These are phyloP conservation scores for Pseudopleuronectes americanus DNA, from an alignment of 2,797 vertebrate genomes.

Conservation along the genomic window DNA sequence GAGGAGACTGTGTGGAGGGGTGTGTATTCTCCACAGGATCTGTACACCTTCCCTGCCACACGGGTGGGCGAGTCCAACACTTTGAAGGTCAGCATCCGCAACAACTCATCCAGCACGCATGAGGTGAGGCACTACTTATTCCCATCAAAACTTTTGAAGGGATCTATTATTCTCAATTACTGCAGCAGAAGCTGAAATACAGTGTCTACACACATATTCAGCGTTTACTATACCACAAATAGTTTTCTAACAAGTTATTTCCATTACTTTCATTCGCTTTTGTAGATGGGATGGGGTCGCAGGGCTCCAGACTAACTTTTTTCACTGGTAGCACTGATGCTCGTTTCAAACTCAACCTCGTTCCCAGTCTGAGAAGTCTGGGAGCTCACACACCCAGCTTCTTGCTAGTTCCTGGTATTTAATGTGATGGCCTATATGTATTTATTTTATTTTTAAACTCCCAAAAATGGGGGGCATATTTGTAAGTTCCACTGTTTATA, in stretches of 20 bases:
- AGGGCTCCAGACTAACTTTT: no score
- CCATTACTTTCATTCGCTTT: neutral
- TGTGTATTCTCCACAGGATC: conserved; percentile 88
- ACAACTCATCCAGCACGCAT: conserved; percentile 89
- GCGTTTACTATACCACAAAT: neutral
- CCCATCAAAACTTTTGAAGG: conserved; percentile 8
- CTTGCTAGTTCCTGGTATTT: no score
- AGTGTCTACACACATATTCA: conserved; percentile 16
- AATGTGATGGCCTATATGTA: no score
- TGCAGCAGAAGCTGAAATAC: conserved; percentile 26
- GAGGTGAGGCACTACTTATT: conserved; percentile 79
- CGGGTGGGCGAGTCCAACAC: conserved; percentile 85
- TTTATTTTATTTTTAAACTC: no score
- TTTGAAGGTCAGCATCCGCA: conserved; percentile 92
- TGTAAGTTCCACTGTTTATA: no score
- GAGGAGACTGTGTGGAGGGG: conserved; percentile 79
- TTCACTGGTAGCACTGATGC: no score
- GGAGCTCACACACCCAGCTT: no score
- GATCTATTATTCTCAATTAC: conserved; percentile 3
- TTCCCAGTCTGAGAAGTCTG: no score
- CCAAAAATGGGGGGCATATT: no score
- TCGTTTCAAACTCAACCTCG: no score
- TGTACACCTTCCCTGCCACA: conserved; percentile 88
- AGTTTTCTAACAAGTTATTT: neutral
- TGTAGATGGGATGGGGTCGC: neutral